A percentile compares a stretch with the other conserved stretches of the same genome.
Evolutionary conservation across 2,797 vertebrate genomes (phyloP).

Genomic region (Pipistrellus pygmaeus): DNA sequence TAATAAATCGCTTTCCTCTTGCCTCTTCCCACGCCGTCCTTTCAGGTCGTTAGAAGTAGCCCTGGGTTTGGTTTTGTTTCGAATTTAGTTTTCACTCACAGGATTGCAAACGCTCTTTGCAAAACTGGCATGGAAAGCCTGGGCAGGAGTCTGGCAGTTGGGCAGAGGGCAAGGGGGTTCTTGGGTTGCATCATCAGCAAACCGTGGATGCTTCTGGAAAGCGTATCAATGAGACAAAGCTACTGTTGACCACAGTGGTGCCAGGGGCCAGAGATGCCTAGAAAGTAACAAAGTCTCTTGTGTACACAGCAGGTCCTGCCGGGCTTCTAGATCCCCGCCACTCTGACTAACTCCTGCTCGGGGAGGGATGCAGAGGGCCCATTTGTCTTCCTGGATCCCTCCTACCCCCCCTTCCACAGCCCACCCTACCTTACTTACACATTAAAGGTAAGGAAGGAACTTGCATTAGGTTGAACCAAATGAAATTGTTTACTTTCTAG

Average conservation of each 20-base stretch:
- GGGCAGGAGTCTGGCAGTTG: background rate
- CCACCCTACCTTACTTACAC: fast-evolving
- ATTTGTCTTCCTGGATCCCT: background rate
- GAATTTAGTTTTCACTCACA: constrained; percentile 62
- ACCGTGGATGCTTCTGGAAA: constrained; percentile 4
- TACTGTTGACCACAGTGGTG: background rate
- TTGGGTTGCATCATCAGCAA: constrained; percentile 15
- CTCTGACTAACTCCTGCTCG: background rate
- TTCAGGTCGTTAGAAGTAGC: constrained; percentile 39
- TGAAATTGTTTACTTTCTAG: background rate
- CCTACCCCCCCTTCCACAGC: fast-evolving
- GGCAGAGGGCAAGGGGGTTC: background rate
- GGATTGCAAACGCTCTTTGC: background rate
- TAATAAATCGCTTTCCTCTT: constrained; percentile 68
- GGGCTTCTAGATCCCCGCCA: background rate
- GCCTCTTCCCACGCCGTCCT: constrained; percentile 56
- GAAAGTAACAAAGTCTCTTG: background rate
- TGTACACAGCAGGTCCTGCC: background rate
- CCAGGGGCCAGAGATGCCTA: background rate
- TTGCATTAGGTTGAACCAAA: background rate
- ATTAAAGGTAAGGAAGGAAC: background rate
- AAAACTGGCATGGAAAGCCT: constrained; percentile 43
- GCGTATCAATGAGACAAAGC: background rate
- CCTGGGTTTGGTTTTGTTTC: constrained; percentile 27
- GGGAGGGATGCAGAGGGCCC: background rate